A percentile compares a stretch with the other conserved stretches of the same genome.
Evolutionary conservation across 2,888 invertebrate genomes (phyloP).

Genomic region (Orthosia incerta): DNA sequence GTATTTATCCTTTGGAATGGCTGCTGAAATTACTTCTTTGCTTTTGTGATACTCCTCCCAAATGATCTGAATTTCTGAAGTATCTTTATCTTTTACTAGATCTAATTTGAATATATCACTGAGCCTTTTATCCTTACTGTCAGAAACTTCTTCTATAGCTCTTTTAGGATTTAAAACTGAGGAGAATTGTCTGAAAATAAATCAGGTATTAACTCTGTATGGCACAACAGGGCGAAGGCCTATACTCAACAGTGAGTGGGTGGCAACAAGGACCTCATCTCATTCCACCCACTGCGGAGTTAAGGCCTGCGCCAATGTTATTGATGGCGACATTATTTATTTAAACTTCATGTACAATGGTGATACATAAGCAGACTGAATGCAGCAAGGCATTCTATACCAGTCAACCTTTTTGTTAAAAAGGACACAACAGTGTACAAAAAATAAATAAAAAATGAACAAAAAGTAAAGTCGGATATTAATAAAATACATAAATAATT

Average conservation of each 20-base stretch:
- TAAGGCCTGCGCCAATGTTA: background rate
- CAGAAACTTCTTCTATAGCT: slow-evolving; percentile 69
- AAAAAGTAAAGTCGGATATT: too few species aligned
- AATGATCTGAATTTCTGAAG: slow-evolving; percentile 93
- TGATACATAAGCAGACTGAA: too few species aligned
- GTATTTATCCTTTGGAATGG: slow-evolving; percentile 92
- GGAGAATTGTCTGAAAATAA: slow-evolving; percentile 90
- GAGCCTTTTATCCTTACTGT: slow-evolving; percentile 88
- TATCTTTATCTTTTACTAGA: slow-evolving; percentile 93
- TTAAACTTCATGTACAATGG: too few species aligned
- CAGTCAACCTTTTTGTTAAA: too few species aligned
- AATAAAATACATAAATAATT: too few species aligned
- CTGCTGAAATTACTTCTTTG: slow-evolving; percentile 94
- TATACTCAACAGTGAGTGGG: background rate
- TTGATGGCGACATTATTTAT: background rate
- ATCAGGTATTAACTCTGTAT: background rate
- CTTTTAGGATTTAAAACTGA: slow-evolving; percentile 93
- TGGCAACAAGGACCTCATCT: background rate
- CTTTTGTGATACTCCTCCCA: slow-evolving; percentile 96
- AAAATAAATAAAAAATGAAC: too few species aligned
- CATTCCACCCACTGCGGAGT: background rate
- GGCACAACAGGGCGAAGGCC: background rate
- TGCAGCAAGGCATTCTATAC: too few species aligned
- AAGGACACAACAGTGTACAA: too few species aligned
- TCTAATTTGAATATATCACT: slow-evolving; percentile 95